Conservation (phyloP, 2,888 invertebrate genomes). For the Tortricodes alternella region DNA sequence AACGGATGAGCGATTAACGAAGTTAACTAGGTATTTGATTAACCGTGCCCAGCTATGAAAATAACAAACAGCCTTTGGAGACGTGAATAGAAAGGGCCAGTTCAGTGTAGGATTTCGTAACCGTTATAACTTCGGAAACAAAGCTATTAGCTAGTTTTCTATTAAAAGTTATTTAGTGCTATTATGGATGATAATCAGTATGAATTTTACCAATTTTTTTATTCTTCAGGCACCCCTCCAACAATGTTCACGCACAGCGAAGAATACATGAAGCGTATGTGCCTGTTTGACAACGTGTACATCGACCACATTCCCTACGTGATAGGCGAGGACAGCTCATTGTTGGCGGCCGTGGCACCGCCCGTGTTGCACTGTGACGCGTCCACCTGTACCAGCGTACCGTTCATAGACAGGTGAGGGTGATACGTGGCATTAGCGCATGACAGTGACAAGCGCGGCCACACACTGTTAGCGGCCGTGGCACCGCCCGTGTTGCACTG, state of each 20-base stretch:
- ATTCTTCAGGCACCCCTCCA: constrained; percentile 62
- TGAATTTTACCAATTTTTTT: no score
- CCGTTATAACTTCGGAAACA: no score
- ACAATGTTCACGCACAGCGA: constrained; percentile 69
- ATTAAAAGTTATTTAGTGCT: no score
- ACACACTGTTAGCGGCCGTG: constrained; percentile 70
- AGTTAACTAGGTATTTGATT: no score
- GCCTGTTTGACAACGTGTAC: constrained; percentile 72
- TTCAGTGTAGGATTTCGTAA: no score
- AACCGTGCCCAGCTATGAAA: no score
- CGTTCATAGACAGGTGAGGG: constrained; percentile 69
- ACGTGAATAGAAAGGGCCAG: no score
- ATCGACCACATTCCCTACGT: constrained; percentile 75
- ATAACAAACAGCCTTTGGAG: no score
- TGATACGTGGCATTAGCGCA: background rate
- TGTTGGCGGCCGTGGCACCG: constrained; percentile 74
- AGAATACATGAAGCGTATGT: constrained; percentile 75
- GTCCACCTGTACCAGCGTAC: constrained; percentile 74
- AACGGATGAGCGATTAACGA: no score
- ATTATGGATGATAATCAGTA: no score
- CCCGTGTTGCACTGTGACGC: constrained; percentile 76
- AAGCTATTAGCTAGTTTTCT: no score
- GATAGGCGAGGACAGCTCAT: constrained; percentile 68
- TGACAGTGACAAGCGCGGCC: constrained; percentile 72
- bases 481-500: constrained; percentile 76